Conservation (phyloP, 2,888 invertebrate genomes). For the Bursaphelenchus okinawaensis region DNA sequence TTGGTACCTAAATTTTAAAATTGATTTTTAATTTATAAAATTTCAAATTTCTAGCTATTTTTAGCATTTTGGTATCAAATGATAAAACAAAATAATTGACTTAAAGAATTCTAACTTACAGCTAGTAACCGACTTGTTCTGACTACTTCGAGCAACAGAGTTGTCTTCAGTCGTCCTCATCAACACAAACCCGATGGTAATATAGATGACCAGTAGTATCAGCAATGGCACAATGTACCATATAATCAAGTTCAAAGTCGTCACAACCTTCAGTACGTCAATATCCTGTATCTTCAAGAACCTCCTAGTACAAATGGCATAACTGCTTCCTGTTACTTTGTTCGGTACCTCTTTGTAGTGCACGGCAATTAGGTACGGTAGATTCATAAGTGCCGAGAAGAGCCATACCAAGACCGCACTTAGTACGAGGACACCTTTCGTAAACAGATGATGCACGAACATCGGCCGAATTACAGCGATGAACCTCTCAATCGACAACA, state of each 20-base stretch:
- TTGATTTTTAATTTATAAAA: no score
- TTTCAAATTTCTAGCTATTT: no score
- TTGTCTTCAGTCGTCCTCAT: conserved; percentile 28
- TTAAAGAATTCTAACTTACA: no score
- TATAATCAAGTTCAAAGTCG: conserved; percentile 47
- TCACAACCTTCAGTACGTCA: conserved; percentile 47
- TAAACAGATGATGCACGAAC: conserved; percentile 43
- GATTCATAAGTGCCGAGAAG: conserved; percentile 39
- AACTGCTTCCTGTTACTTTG: conserved; percentile 30
- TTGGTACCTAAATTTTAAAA: no score
- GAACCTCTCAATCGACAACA: conserved; percentile 51
- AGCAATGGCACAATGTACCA: conserved; percentile 57
- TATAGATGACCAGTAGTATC: conserved; percentile 58
- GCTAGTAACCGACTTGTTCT: conserved; percentile 3
- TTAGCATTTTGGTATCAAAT: no score
- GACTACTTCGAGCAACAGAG: conserved; percentile 22
- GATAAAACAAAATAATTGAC: no score
- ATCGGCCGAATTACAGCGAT: conserved; percentile 52
- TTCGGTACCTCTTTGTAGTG: conserved; percentile 43
- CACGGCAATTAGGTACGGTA: conserved; percentile 50
- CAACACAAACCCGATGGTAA: conserved; percentile 53
- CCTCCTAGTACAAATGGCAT: conserved; percentile 41
- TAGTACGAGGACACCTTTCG: conserved; percentile 38
- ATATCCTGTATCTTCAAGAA: conserved; percentile 35
- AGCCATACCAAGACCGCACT: conserved; percentile 47